These are phyloP conservation scores for Orientallactaga bullata DNA, from an alignment of 2,113 vertebrate species.

Conservation along the genomic window DNA sequence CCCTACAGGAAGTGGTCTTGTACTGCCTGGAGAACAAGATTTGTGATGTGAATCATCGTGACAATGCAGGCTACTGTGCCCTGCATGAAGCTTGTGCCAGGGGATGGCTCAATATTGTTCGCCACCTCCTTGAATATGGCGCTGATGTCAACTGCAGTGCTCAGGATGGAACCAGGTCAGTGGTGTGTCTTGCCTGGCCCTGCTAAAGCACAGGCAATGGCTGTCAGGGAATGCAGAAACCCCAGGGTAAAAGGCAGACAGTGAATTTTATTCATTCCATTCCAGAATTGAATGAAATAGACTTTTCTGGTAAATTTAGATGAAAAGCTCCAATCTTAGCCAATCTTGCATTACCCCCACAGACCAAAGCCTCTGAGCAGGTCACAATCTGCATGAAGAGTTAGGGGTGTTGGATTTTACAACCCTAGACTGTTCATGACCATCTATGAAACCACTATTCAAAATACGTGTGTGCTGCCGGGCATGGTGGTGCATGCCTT, in stretches of 20 bases:
- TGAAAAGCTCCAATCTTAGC: background rate
- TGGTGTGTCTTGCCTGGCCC: background rate
- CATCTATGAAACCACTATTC: constrained; percentile 17
- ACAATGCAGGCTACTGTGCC: constrained; percentile 96
- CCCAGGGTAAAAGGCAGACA: background rate
- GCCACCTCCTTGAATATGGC: constrained; percentile 94
- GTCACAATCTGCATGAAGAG: background rate
- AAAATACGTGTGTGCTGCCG: background rate
- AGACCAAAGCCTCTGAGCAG: background rate
- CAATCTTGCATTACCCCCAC: background rate
- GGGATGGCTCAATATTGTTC: constrained; percentile 95
- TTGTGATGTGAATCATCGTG: constrained; percentile 96
- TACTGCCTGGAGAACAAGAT: constrained; percentile 95
- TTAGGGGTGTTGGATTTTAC: background rate
- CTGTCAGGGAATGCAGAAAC: background rate
- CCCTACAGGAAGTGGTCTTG: constrained; percentile 94
- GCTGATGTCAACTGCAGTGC: constrained; percentile 98
- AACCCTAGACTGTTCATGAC: background rate
- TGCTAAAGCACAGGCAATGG: background rate
- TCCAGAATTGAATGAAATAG: background rate
- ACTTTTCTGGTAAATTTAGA: constrained; percentile 9
- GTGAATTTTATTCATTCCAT: background rate
- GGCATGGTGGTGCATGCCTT: too few relatives aligned
- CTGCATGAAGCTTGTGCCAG: constrained; percentile 95
- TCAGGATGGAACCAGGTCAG: constrained; percentile 96